Evolutionary conservation across 2,888 invertebrate genomes (phyloP), one percentile per base, ranked within the genome.

Genomic region (Pedicia rivosa): DNA sequence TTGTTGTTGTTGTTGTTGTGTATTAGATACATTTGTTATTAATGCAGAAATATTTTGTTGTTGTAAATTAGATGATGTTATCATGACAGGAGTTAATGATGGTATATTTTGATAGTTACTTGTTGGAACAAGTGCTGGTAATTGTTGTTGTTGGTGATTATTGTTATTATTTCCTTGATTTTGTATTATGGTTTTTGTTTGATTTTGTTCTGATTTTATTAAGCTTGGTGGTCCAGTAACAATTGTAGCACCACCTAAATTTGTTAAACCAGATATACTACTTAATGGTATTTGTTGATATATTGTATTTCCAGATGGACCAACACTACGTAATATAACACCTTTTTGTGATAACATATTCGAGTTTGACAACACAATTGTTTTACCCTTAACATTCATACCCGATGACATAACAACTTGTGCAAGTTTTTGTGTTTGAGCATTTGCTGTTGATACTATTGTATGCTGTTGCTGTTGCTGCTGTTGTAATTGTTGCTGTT

Each of bases 231-330:
- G 56, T 19, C 57, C 57, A 28, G 55, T 54, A 2, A 42, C 38
- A 7, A 44, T 37, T 3, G 55, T 50, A 27, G 48, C 48, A 34
- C 53, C 52, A 28, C 52, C 47, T 7, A 57, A 46, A 20, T 52
- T 50, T 32, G 55, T 51, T 40, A 61, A 38, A 4, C 53, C 50
- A 16, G 56, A 49, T 19, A 59, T 55, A 44, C 58, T 60, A 28
- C 57, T 56, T n/a, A 62, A 54, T 8, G 60, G 60, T 41, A 62
- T 61, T 43, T 59, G 59, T 37, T 60, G 61, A 43, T 59, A 61
- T 49, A 61, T 56, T 16, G 40, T 33, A 20, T 40, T 42, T 5
- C 44, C 44, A 37, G 57, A 59, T 3, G 59, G 56, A 2, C 61
- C 59, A 37, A 62, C 59, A 39, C 56, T 60, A 2, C 60, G 53